phyloP scores from a whole-genome alignment of 2,888 invertebrate species.

The Oegoconia quadripuncta region DNA sequence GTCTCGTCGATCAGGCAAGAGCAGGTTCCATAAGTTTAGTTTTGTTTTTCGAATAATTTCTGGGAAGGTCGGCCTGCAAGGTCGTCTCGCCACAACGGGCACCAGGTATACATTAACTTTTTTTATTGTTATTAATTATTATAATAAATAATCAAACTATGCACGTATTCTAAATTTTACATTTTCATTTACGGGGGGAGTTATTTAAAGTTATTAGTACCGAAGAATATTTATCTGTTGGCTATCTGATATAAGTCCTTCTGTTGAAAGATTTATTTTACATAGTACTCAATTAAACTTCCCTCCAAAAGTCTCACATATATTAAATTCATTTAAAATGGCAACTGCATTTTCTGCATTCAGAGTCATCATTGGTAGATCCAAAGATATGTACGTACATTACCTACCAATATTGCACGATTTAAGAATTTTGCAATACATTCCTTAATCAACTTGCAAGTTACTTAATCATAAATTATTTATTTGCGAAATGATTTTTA shows the following conservation, averaged over 20 bases:
- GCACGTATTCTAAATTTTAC: too few species aligned
- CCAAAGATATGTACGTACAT: conserved; percentile 3
- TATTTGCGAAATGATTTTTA: background rate
- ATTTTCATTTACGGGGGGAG: too few species aligned
- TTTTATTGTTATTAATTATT: background rate
- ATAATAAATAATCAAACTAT: too few species aligned
- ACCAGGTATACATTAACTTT: conserved; percentile 2
- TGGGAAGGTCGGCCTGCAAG: conserved; percentile 65
- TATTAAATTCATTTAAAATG: too few species aligned
- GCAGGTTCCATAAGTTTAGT: conserved; percentile 43
- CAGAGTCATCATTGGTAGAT: too few species aligned
- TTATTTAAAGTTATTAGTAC: too few species aligned
- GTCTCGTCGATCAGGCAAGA: conserved; percentile 44
- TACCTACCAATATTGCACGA: conserved; percentile 1
- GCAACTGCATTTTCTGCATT: too few species aligned
- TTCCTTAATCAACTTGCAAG: background rate
- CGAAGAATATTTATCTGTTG: too few species aligned
- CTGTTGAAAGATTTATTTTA: too few species aligned
- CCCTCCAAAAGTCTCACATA: too few species aligned
- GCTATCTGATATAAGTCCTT: too few species aligned
- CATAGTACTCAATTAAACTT: too few species aligned
- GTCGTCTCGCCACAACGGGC: conserved; percentile 43
- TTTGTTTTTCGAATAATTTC: conserved; percentile 56
- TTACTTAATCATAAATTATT: conserved; percentile 1
- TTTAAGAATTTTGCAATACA: conserved; percentile 2